Evolutionary conservation across 2,113 vertebrate genomes (phyloP), one percentile per base, ranked within the genome.

Genomic region (Odocoileus hemionus): DNA sequence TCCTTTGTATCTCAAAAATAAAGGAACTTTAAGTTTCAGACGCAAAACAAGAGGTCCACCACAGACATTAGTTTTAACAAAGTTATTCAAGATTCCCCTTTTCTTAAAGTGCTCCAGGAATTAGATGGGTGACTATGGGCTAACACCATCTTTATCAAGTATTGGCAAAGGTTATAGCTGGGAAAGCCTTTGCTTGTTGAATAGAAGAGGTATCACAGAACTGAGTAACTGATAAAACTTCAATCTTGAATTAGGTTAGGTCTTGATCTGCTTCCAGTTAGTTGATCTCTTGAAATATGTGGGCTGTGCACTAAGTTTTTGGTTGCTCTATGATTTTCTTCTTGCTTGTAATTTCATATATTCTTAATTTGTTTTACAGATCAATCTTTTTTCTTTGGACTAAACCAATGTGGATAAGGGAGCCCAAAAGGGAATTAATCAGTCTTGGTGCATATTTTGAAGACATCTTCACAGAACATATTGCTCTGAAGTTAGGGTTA

Each of bases 381-480:
- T 47, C 5, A 67, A 16, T 89, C 43, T 5, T 84, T 96, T 97
- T 95, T 74, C 67, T 98, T 70, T 96, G 82, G 64, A 90, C 95
- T 39, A 95, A 96, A 52, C 55, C 54, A 70, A 74, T 86, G 15
- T n/a, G 36, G 85, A 74, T 76, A 94, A 85, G 23, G 36, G 50
- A 90, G 80, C 78, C 39, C n/a, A 85, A 95, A 91, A 85, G 47
- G 84, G 28, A 97, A 70, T 74, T 94, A 93, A 70, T 91, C 88
- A 91, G 85, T 60, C 94, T 90, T 90, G 92, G 67, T 94, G 54
- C 30, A 43, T 58, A 96, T 90, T 57, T 67, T 94, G 12, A 96
- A 96, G 87, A 92, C 19, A 89, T 12, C 97, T 93, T 78, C 76
- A 91, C 2, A 97, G 88, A 88, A 93, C n/a, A 70, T 6, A 89